These are phyloP conservation scores for Penelope pileata DNA, from an alignment of 2,113 vertebrate species.

Conservation along the genomic window DNA sequence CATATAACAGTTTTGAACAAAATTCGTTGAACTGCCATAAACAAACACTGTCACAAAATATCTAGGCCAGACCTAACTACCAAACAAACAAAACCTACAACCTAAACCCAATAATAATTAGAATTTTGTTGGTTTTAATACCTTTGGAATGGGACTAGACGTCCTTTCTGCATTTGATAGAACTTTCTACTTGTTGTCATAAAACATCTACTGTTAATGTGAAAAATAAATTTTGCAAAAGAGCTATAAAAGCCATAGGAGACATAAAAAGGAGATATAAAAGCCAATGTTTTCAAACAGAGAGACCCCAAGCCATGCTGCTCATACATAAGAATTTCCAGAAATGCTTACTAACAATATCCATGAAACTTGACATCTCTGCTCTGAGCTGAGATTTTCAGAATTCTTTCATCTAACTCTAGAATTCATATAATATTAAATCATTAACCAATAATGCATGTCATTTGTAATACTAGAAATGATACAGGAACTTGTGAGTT, in stretches of 20 bases:
- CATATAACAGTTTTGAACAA: accelerated
- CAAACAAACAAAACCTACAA: not conserved
- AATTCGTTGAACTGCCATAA: not conserved
- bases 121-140: not conserved
- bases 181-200: not conserved
- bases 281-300: not conserved
- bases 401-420: not conserved
- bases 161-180: not conserved
- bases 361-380: not conserved
- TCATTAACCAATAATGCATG: not conserved
- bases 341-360: not conserved
- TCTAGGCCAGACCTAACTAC: not conserved
- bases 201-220: not conserved
- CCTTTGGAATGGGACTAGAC: not conserved
- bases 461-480: not conserved
- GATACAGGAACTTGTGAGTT: not conserved
- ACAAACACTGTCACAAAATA: not conserved
- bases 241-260: too few relatives aligned
- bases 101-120: not conserved
- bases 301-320: accelerated
- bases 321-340: not conserved
- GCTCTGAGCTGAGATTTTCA: not conserved
- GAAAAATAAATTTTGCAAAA: not conserved
- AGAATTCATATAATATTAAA: not conserved
- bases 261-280: not conserved